A percentile compares a stretch with the other conserved stretches of the same genome.
phyloP scores from a whole-genome alignment of 1,140 invertebrate genomes.

The Riptortus pedestris region DNA sequence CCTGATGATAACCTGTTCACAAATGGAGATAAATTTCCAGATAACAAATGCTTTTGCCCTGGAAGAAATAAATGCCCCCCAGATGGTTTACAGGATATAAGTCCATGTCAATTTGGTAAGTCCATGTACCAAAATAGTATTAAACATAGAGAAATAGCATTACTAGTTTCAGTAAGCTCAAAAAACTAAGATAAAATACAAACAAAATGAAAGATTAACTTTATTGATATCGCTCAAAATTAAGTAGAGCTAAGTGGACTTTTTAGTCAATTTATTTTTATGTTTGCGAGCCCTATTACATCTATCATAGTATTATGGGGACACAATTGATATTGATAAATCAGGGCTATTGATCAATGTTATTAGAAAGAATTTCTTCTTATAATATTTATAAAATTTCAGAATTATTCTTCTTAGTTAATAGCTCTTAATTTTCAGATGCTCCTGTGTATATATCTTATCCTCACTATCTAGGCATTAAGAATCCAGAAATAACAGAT shows the following conservation, averaged over 20 bases:
- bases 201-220: no score
- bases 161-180: conserved; percentile 12
- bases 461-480: conserved; percentile 75
- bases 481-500: conserved; percentile 55
- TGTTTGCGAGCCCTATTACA: no score
- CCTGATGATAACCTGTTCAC: conserved; percentile 59
- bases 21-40: conserved; percentile 49
- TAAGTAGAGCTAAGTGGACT: no score
- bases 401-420: no score
- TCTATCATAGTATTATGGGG: no score
- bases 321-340: no score
- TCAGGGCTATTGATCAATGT: no score
- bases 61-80: conserved; percentile 55
- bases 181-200: neutral
- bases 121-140: conserved; percentile 29
- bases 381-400: no score
- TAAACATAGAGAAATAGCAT: no score
- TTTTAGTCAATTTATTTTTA: no score
- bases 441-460: conserved; percentile 77
- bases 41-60: conserved; percentile 73
- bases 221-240: no score
- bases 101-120: conserved; percentile 73
- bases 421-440: conserved; percentile 42
- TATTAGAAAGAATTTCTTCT: no score
- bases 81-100: conserved; percentile 70